These are phyloP conservation scores for Dromaius novaehollandiae DNA, from an alignment of 2,113 vertebrate genomes.

Conservation along the genomic window DNA sequence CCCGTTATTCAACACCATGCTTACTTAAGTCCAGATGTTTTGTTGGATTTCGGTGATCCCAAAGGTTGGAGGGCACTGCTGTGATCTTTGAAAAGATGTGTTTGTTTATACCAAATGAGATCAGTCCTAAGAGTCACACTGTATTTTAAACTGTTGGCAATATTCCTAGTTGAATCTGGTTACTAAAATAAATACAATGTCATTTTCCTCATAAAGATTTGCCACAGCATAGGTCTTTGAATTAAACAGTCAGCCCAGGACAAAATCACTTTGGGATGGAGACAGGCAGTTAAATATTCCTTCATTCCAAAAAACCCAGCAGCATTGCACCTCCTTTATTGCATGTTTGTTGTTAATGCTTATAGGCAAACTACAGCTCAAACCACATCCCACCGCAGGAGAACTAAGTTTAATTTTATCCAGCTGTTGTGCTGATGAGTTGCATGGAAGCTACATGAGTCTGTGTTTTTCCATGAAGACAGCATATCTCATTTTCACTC, in stretches of 20 bases:
- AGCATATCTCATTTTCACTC: not conserved
- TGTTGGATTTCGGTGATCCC: constrained; percentile 28
- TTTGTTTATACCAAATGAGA: not conserved
- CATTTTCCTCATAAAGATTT: not conserved
- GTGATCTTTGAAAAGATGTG: not conserved
- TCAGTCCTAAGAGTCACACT: not conserved
- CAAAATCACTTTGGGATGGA: not conserved
- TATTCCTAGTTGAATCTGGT: not conserved
- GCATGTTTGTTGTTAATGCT: not conserved
- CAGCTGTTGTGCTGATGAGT: not conserved
- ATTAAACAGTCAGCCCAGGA: not conserved
- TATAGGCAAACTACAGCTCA: not conserved
- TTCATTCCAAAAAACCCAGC: not conserved
- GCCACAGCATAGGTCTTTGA: not conserved
- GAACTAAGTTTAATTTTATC: constrained; percentile 17
- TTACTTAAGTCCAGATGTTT: constrained; percentile 33
- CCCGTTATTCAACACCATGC: not conserved
- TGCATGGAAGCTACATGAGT: not conserved
- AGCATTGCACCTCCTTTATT: not conserved
- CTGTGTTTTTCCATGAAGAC: not conserved
- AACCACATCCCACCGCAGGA: not conserved
- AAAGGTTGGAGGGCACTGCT: not conserved
- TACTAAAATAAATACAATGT: not conserved
- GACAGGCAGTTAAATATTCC: not conserved
- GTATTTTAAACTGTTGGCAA: constrained; percentile 2